These are phyloP conservation scores for Limnephilus rhombicus DNA, from an alignment of 2,888 invertebrate genomes.

Conservation along the genomic window DNA sequence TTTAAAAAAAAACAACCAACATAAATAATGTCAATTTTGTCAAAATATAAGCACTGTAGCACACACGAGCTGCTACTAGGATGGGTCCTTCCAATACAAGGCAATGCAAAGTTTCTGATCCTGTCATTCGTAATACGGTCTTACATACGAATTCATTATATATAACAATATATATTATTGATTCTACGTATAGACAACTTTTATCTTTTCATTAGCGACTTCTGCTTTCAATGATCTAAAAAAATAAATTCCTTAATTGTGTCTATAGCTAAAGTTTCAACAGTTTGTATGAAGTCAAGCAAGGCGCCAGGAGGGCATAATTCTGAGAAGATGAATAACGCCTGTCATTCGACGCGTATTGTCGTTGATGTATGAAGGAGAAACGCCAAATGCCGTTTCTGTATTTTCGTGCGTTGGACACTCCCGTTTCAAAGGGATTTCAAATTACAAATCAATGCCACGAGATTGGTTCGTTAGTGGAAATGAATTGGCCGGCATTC, in stretches of 20 bases:
- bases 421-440: conserved; percentile 9
- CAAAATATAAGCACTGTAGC: no score
- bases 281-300: not conserved
- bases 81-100: no score
- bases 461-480: not conserved
- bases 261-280: not conserved
- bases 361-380: conserved; percentile 26
- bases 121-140: not conserved
- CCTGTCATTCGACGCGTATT: not conserved
- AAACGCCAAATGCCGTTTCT: not conserved
- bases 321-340: not conserved
- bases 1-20: no score
- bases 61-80: no score
- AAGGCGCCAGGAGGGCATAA: conserved; percentile 29
- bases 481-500: not conserved
- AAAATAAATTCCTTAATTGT: not conserved
- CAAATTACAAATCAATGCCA: conserved; percentile 11
- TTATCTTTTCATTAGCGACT: not conserved
- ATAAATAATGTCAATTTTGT: no score
- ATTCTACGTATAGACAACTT: no score
- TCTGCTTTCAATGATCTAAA: not conserved
- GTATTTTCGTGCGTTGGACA: not conserved
- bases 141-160: no score
- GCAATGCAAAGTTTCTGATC: not conserved
- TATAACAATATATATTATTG: no score